These are phyloP conservation scores for Willisornis vidua DNA, from an alignment of 2,113 vertebrate species.

Conservation along the genomic window DNA sequence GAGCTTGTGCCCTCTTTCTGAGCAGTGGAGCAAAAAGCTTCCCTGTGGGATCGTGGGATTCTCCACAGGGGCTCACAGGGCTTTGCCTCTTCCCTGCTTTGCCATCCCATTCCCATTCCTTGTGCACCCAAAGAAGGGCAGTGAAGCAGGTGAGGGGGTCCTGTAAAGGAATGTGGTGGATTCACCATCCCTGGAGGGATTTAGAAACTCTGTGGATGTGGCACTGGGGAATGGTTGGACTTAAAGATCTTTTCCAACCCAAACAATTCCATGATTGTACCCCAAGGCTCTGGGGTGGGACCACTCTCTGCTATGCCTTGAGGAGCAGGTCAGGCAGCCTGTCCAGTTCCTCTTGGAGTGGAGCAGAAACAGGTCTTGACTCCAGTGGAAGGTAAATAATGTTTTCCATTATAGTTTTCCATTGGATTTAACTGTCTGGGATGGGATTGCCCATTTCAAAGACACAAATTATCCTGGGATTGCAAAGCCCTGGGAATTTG, in stretches of 20 bases:
- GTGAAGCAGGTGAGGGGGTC: neutral
- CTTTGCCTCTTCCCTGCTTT: neutral
- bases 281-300: neutral
- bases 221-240: neutral
- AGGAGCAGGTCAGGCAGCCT: neutral
- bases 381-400: neutral
- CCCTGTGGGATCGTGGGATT: neutral
- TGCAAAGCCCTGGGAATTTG: neutral
- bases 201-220: neutral
- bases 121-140: neutral
- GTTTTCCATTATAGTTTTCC: fast-evolving
- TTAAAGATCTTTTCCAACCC: neutral
- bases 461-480: fast-evolving
- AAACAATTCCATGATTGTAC: neutral
- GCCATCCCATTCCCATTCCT: neutral
- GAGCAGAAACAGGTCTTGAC: neutral
- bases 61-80: neutral
- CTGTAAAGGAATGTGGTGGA: neutral
- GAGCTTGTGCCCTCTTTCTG: neutral
- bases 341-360: neutral
- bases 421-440: neutral
- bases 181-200: neutral
- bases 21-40: neutral
- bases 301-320: neutral
- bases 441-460: neutral